Evolutionary conservation across 2,888 invertebrate genomes (phyloP).

Genomic region (Lapara coniferarum): DNA sequence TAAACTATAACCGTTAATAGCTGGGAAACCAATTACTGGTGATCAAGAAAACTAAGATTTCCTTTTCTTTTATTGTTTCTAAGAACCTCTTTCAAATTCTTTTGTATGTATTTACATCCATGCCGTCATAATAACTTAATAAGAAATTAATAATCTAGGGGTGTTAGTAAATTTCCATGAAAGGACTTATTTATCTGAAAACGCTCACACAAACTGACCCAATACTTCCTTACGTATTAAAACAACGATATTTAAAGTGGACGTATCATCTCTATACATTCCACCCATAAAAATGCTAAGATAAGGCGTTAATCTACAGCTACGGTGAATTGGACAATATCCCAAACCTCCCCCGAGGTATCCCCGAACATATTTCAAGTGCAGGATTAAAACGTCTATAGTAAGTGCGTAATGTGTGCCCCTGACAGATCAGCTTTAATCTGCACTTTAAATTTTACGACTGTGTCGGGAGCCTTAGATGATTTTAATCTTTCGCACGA

Average conservation of each 20-base stretch:
- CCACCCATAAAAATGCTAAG: constrained; percentile 53
- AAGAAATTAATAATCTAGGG: too few relatives aligned
- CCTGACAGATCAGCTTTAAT: constrained; percentile 77
- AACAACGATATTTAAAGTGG: background rate
- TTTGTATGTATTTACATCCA: too few relatives aligned
- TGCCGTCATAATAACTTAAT: too few relatives aligned
- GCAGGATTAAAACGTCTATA: constrained; percentile 76
- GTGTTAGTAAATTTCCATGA: too few relatives aligned
- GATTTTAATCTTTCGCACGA: constrained; percentile 49
- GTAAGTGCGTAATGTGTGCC: constrained; percentile 73
- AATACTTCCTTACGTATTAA: too few relatives aligned
- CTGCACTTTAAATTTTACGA: constrained; percentile 70
- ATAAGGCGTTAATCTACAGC: constrained; percentile 63
- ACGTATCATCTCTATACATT: constrained; percentile 26
- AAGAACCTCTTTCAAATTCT: too few relatives aligned
- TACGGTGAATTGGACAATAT: constrained; percentile 64
- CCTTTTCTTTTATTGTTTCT: too few relatives aligned
- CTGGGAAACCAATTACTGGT: too few relatives aligned
- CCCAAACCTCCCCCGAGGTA: constrained; percentile 39
- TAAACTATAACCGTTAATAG: too few relatives aligned
- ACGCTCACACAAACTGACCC: too few relatives aligned
- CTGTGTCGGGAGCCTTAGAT: constrained; percentile 40
- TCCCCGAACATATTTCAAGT: constrained; percentile 78
- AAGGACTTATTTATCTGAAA: too few relatives aligned
- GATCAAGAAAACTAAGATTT: too few relatives aligned